These are phyloP conservation scores for Trichogramma pretiosum DNA, from an alignment of 1,140 invertebrate species.

Conservation along the genomic window DNA sequence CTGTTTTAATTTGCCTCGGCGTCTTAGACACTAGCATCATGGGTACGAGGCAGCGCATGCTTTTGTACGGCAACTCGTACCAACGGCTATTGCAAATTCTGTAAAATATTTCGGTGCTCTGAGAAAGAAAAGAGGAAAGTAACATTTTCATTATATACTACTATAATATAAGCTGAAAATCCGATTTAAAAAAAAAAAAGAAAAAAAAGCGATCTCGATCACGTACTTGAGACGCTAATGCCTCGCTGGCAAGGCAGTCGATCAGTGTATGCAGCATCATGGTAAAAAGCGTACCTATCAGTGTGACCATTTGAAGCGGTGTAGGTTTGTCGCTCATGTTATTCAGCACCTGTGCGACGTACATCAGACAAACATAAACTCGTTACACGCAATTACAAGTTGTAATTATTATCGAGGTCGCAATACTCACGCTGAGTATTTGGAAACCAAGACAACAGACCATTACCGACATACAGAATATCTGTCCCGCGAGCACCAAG, in stretches of 20 bases:
- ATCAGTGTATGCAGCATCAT: constrained; percentile 1
- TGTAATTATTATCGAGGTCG: not conserved
- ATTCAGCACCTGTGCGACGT: not conserved
- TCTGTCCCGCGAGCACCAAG: not conserved
- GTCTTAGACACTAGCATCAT: constrained; percentile 1
- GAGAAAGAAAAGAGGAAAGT: too few relatives aligned
- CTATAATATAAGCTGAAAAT: too few relatives aligned
- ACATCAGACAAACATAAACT: too few relatives aligned
- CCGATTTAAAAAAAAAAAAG: not conserved
- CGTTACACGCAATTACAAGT: too few relatives aligned
- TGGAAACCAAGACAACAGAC: constrained; percentile 1
- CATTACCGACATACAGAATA: not conserved
- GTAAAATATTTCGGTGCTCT: constrained; percentile 1
- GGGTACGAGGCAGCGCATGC: not conserved
- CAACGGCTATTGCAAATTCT: constrained; percentile 2
- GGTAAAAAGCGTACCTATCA: not conserved
- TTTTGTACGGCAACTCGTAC: not conserved
- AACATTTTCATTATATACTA: too few relatives aligned
- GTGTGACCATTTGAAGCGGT: not conserved
- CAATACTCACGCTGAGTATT: not conserved
- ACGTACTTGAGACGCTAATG: not conserved
- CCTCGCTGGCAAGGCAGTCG: constrained; percentile 6
- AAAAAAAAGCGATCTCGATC: not conserved
- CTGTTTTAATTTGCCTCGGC: not conserved
- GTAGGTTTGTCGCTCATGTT: not conserved